phyloP scores from a whole-genome alignment of 2,888 invertebrate genomes.

The Idaea aversata region DNA sequence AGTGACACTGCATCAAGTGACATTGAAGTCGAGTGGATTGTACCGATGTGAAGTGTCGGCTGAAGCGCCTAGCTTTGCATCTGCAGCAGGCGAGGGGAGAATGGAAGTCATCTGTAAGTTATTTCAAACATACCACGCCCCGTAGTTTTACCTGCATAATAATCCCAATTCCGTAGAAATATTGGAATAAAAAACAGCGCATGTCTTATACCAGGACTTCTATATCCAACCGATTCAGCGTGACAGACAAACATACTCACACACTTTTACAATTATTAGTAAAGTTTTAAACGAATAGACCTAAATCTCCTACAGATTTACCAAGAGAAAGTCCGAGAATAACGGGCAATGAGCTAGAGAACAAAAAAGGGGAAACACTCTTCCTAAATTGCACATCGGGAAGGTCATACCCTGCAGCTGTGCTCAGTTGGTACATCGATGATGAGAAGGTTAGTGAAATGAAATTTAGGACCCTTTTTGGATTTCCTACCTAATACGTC shows the following conservation, averaged over 20 bases:
- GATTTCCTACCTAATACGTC: not conserved
- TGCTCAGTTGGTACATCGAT: constrained; percentile 89
- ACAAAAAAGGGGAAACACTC: constrained; percentile 86
- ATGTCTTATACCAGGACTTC: too few species aligned
- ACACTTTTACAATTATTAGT: not conserved
- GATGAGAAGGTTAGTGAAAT: constrained; percentile 83
- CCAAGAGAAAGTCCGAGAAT: constrained; percentile 89
- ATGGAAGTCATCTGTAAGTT: constrained; percentile 91
- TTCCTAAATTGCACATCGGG: constrained; percentile 89
- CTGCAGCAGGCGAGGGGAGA: constrained; percentile 86
- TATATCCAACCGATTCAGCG: too few species aligned
- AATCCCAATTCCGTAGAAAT: not conserved
- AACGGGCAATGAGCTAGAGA: constrained; percentile 86
- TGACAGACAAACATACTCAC: too few species aligned
- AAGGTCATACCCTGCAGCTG: constrained; percentile 87
- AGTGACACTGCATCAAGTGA: constrained; percentile 84
- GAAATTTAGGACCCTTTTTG: not conserved
- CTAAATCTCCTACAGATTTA: constrained; percentile 66
- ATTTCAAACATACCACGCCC: not conserved
- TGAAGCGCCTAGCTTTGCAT: constrained; percentile 88
- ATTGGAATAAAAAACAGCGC: too few species aligned
- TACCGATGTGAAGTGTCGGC: constrained; percentile 90
- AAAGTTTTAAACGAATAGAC: not conserved
- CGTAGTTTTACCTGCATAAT: not conserved
- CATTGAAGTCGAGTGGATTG: constrained; percentile 85